Percentiles rank a stretch among this genome's conserved stretches.
Evolutionary conservation across 2,888 invertebrate genomes (phyloP).

Genomic region (Lacanobia wlatinum): DNA sequence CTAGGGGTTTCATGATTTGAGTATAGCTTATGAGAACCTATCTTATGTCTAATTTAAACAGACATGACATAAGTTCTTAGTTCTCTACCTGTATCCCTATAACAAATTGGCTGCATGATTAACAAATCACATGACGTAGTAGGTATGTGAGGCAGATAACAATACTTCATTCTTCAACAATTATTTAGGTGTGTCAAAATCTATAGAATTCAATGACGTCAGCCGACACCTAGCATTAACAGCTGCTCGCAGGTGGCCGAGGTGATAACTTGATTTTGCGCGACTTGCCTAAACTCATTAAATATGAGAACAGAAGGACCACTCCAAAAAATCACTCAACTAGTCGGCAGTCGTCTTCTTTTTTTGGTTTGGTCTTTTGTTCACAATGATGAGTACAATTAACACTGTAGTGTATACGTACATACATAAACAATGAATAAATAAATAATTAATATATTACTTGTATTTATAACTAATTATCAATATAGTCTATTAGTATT

Average conservation of each 20-base stretch:
- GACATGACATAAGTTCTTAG: no score
- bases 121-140: neutral
- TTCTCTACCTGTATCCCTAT: neutral
- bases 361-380: no score
- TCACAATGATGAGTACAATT: no score
- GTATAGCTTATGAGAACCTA: neutral
- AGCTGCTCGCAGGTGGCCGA: constrained; percentile 61
- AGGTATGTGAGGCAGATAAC: neutral
- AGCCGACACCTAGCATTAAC: constrained; percentile 39
- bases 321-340: constrained; percentile 2
- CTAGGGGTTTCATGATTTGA: no score
- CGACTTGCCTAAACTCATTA: constrained; percentile 23
- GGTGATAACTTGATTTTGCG: constrained; percentile 60
- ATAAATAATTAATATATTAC: no score
- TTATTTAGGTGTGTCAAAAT: constrained; percentile 51
- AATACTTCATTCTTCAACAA: constrained; percentile 20
- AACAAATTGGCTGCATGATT: constrained; percentile 16
- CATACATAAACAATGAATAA: no score
- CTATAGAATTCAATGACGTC: constrained; percentile 55
- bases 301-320: constrained; percentile 31
- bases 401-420: no score
- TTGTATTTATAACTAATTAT: no score
- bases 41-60: no score
- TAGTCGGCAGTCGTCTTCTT: neutral
- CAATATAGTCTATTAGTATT: no score